A percentile compares a stretch with the other conserved stretches of the same genome.
Evolutionary conservation across 2,888 invertebrate genomes (phyloP).

Genomic region (Mythimna albipuncta): DNA sequence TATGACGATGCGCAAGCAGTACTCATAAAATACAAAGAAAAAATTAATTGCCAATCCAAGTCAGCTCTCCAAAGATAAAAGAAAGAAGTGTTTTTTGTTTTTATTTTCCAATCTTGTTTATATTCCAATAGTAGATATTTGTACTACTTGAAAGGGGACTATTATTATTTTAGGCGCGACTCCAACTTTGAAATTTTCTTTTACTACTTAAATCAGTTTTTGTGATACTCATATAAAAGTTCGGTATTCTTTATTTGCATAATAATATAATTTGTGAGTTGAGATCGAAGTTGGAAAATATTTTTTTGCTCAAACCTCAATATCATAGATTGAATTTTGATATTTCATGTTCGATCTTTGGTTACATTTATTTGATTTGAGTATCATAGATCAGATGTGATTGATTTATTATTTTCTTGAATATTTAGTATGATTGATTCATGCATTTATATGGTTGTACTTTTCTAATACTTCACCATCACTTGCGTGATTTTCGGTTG

Average conservation of each 20-base stretch:
- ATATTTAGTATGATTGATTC: not conserved
- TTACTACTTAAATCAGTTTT: constrained; percentile 56
- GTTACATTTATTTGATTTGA: constrained; percentile 15
- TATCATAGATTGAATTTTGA: constrained; percentile 50
- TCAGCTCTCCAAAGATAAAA: constrained; percentile 8
- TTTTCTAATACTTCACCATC: not conserved
- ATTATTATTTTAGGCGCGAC: constrained; percentile 45
- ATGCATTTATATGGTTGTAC: not conserved
- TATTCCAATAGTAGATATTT: not conserved
- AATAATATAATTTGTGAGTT: constrained; percentile 62
- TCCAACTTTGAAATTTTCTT: constrained; percentile 50
- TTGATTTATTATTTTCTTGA: constrained; percentile 2
- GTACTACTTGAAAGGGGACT: not conserved
- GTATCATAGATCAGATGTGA: not conserved
- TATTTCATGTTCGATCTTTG: constrained; percentile 35
- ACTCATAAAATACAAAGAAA: no score
- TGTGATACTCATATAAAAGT: constrained; percentile 51
- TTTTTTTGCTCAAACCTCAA: constrained; percentile 33
- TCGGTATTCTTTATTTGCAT: constrained; percentile 58
- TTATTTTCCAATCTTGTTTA: constrained; percentile 14
- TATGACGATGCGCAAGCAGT: no score
- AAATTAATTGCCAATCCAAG: not conserved
- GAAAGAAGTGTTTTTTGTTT: not conserved
- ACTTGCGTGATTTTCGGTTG: no score
- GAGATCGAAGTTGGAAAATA: constrained; percentile 42